These are phyloP conservation scores for Psilanteris sp. DNA, from an alignment of 1,140 invertebrate genomes.

Conservation along the genomic window DNA sequence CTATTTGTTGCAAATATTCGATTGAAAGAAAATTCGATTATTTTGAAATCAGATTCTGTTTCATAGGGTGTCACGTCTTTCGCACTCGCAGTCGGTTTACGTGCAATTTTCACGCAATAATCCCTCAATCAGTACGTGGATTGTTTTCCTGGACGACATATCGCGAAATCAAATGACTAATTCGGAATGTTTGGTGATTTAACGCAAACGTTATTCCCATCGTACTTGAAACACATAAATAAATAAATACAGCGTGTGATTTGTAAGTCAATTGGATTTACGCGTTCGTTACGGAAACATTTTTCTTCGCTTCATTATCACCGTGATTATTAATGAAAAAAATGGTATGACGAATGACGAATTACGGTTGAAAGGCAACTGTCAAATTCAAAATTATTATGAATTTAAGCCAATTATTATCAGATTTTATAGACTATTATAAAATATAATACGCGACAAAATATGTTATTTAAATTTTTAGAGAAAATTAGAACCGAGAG, in stretches of 20 bases:
- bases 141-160: slow-evolving; percentile 28
- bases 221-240: neutral
- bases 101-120: slow-evolving; percentile 47
- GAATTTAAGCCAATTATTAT: too few relatives aligned
- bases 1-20: slow-evolving; percentile 18
- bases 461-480: too few relatives aligned
- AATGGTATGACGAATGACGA: too few relatives aligned
- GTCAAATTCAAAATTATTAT: too few relatives aligned
- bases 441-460: too few relatives aligned
- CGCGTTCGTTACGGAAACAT: too few relatives aligned
- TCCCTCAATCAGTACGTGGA: slow-evolving; percentile 44
- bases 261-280: neutral
- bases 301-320: too few relatives aligned
- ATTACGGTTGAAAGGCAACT: too few relatives aligned
- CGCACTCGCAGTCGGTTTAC: slow-evolving; percentile 6
- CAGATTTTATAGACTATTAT: too few relatives aligned
- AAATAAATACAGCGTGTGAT: neutral
- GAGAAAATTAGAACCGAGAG: too few relatives aligned
- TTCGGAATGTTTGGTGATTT: slow-evolving; percentile 31
- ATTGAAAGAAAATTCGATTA: slow-evolving; percentile 48
- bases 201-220: slow-evolving; percentile 5
- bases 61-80: slow-evolving; percentile 25
- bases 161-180: slow-evolving; percentile 49
- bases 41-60: slow-evolving; percentile 32
- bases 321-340: too few relatives aligned